phyloP scores from a whole-genome alignment of 1,140 invertebrate species.

The Nilaparvata lugens region DNA sequence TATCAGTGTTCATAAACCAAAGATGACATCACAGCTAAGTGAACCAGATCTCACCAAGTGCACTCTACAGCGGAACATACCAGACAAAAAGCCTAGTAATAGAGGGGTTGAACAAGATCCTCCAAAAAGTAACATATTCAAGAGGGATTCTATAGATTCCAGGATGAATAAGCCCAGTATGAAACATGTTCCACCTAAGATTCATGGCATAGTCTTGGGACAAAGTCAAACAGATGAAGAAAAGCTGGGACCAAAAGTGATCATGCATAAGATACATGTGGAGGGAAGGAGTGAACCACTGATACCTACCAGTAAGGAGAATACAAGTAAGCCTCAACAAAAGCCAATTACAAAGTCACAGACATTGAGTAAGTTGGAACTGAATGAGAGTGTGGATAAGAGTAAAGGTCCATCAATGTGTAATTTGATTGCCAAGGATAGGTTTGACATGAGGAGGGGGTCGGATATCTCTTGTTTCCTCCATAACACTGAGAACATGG shows the following conservation, averaged over 20 bases:
- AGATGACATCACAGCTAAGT: neutral
- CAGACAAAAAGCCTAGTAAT: neutral
- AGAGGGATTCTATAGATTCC: neutral
- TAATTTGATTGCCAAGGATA: neutral
- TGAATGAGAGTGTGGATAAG: neutral
- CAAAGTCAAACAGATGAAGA: constrained; percentile 4
- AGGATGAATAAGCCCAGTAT: neutral
- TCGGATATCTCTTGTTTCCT: constrained; percentile 61
- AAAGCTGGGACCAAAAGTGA: constrained; percentile 9
- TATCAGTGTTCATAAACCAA: neutral
- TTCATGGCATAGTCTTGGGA: constrained; percentile 11
- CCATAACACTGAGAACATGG: constrained; percentile 41
- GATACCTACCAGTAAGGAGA: neutral
- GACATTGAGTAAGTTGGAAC: neutral
- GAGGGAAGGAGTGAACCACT: constrained; percentile 4
- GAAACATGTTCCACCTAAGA: constrained; percentile 8
- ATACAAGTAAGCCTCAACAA: neutral
- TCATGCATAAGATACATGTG: constrained; percentile 17
- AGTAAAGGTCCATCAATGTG: neutral
- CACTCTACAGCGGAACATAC: neutral
- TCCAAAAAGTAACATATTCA: neutral
- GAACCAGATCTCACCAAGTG: neutral
- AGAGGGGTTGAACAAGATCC: neutral
- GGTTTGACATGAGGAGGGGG: constrained; percentile 51
- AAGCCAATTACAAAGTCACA: neutral